A percentile compares a stretch with the other conserved stretches of the same genome.
phyloP scores from a whole-genome alignment of 2,888 invertebrate genomes.

The Lamellibrachia satsuma region DNA sequence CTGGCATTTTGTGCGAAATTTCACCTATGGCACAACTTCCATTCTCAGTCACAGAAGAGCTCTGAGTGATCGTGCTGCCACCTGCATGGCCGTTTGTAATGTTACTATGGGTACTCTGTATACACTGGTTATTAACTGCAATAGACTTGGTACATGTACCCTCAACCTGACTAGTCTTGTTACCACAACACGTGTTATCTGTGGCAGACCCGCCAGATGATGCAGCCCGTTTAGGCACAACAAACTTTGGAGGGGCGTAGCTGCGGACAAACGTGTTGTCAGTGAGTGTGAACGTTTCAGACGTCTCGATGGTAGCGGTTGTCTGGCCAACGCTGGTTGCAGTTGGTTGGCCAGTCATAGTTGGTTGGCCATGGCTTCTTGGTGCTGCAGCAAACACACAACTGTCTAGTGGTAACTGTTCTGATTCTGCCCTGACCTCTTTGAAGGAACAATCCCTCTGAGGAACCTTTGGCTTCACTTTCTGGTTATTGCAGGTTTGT shows the following conservation, averaged over 20 bases:
- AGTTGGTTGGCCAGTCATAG: background rate
- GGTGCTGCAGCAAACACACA: background rate
- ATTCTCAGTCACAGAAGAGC: background rate
- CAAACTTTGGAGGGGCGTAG: background rate
- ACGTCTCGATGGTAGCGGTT: too few relatives aligned
- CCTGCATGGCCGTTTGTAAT: background rate
- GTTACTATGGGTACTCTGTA: background rate
- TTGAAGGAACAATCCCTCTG: background rate
- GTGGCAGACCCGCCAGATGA: background rate
- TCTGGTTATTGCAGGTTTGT: background rate
- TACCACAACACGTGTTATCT: background rate
- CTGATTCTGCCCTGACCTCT: background rate
- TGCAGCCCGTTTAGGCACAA: background rate
- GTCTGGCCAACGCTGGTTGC: too few relatives aligned
- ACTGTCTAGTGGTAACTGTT: background rate
- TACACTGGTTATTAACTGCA: background rate
- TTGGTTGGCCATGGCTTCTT: background rate
- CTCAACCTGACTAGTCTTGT: background rate
- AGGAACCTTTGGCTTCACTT: background rate
- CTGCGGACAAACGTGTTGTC: slow-evolving; percentile 1
- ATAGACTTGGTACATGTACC: background rate
- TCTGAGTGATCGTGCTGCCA: background rate
- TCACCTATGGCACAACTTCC: background rate
- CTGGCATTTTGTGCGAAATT: background rate
- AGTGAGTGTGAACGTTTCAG: background rate